Evolutionary conservation across 2,113 vertebrate species (phyloP), one percentile per base, ranked within the genome.

Genomic region (Gymnogyps californianus): DNA sequence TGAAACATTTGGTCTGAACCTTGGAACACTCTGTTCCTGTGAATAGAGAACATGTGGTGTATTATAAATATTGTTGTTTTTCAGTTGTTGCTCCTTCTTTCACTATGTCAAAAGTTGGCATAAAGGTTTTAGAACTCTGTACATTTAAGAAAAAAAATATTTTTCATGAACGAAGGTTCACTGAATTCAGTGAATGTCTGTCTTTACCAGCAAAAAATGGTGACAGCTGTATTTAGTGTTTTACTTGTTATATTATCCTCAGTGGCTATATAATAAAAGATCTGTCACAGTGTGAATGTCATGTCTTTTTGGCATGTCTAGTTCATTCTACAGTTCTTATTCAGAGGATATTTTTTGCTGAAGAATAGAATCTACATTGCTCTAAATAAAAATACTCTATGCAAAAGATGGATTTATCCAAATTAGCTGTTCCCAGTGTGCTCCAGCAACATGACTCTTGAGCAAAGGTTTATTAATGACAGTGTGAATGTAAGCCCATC

Each of bases 1-100:
- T 71, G 87, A 95, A 97, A 66, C 70, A 97, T 97, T 96, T 96
- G 80, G 61, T 95, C 77, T 93, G 81, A 96, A 77, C 40, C 32
- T 93, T 91, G 91, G 93, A 97, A 95, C 81, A 95, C 61, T 89
- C 21, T 95, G 97, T 96, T 96, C 76, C 52, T 87, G 66, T 85
- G 94, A 84, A 80, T 70, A 90, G 76, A 4, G 89, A 38, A 91
- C 92, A 83, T 80, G 77, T 64, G 88, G 40, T 86, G 29, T 58
- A 84, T 97, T 96, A 85, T 24, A 78, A 97, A 91, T 61, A 89
- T 83, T 95, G 80, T 83, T 97, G 79, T 36, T 89, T 91, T 88
- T 85, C 81, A 72, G 58, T 71, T 83, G 75, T 91, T 92, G 67
- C 31, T 83, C 75, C 69, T 80, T 89, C 31, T 87, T 86, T 84